Evolutionary conservation across 2,888 invertebrate species (phyloP), one percentile per base, ranked within the genome.

Genomic region (Napeogenes inachia): DNA sequence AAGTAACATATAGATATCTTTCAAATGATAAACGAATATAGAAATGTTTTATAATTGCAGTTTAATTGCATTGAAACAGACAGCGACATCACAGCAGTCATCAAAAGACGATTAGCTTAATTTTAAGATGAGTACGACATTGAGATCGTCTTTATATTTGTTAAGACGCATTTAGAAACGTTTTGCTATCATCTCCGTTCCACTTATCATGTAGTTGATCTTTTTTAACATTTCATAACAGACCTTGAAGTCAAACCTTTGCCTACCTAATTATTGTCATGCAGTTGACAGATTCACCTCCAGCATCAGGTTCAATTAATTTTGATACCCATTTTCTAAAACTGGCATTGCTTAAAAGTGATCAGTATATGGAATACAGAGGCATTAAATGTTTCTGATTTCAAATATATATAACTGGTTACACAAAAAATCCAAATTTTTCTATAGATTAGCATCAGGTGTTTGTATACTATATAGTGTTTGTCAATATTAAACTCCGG

Each of bases 31-130:
- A 74, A 74, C 71, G 74, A 82, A 78, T 82, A 85, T 85, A 85
- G 84, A 76, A 79, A 73, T 70, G 75, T 70, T 75, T 73, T 79
- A 74, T 77, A 81, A 82, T 81, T 76, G 75, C 73, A 77, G 70
- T 62, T 67, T 79, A 82, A 80, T 80, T 80, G 77, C 79, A 77
- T 76, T 77, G 70, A 67, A 75, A 70, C 68, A 71, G 65, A 71
- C 67, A 70, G 67, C 72, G 75, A 73, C 21, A 21, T 77, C 74
- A 84, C 79, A 81, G 82, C 79, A 73, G 74, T 75, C 79, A 86
- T 85, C 83, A 87, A 87, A 85, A 85, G 70, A 68, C 79, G 80
- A 84, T 85, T 85, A 83, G 74, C 73, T 70, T 75, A 80, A 81
- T 77, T 77, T 72, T 70, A 75, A 79, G 78, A 81, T 77, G 75